These are phyloP conservation scores for Drosophila athabasca DNA, from an alignment of 1,140 invertebrate genomes.

Conservation along the genomic window DNA sequence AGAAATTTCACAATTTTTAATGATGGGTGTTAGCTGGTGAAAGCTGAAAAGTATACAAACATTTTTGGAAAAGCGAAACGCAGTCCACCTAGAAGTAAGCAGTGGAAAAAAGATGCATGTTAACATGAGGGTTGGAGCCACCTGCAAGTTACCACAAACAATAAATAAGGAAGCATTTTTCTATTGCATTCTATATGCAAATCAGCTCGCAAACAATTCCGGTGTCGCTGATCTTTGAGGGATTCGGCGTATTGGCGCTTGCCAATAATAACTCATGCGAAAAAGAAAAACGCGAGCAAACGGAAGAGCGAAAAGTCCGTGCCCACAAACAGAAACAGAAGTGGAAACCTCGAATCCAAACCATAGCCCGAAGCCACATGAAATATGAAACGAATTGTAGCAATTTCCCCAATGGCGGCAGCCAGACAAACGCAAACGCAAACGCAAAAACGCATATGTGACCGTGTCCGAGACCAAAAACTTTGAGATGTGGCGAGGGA, in stretches of 20 bases:
- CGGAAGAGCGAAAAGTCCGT: constrained; percentile 6
- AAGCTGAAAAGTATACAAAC: constrained; percentile 17
- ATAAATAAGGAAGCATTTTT: constrained; percentile 60
- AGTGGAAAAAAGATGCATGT: too few relatives aligned
- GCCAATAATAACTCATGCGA: constrained; percentile 73
- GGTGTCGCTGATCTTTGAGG: constrained; percentile 27
- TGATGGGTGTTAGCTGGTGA: neutral
- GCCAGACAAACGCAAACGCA: constrained; percentile 38
- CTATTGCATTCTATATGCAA: constrained; percentile 75
- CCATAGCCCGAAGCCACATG: constrained; percentile 47
- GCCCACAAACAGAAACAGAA: constrained; percentile 25
- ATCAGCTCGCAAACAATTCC: constrained; percentile 51
- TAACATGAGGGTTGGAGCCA: too few relatives aligned
- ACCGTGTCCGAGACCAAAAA: constrained; percentile 30
- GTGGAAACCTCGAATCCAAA: constrained; percentile 26
- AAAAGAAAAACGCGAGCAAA: constrained; percentile 24
- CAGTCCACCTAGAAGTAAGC: constrained; percentile 16
- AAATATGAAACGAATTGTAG: constrained; percentile 80
- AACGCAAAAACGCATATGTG: constrained; percentile 58
- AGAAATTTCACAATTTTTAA: constrained; percentile 24
- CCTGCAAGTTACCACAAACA: constrained; percentile 2
- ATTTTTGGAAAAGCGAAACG: neutral
- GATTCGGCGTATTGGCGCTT: constrained; percentile 24
- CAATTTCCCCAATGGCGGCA: constrained; percentile 68
- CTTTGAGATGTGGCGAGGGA: constrained; percentile 21